A percentile compares a stretch with the other conserved stretches of the same genome.
These are phyloP conservation scores for Aphaenogaster ashmeadi DNA, from an alignment of 1,140 invertebrate genomes.

Conservation along the genomic window DNA sequence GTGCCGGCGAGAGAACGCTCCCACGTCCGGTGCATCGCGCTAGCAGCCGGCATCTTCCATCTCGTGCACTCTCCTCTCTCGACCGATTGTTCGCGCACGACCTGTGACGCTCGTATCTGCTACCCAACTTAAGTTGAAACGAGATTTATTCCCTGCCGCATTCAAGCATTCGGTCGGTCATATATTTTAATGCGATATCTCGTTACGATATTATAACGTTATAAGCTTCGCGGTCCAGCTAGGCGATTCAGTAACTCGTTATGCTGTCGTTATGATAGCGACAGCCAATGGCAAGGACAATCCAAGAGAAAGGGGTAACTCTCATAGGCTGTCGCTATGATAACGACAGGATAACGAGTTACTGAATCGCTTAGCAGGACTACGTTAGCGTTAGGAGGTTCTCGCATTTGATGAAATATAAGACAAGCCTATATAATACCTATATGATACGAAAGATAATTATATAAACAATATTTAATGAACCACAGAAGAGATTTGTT, in stretches of 20 bases:
- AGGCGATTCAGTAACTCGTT: too few species aligned
- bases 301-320: too few species aligned
- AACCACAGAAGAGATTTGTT: too few species aligned
- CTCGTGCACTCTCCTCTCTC: neutral
- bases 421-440: too few species aligned
- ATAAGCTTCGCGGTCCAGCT: constrained; percentile 10
- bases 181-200: constrained; percentile 50
- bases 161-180: neutral
- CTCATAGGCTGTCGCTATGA: too few species aligned
- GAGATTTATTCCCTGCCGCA: constrained; percentile 32
- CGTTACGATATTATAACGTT: neutral
- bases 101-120: constrained; percentile 24
- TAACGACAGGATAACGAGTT: too few species aligned
- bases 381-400: neutral
- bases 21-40: constrained; percentile 27
- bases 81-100: constrained; percentile 30
- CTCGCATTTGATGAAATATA: too few species aligned
- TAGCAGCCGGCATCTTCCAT: constrained; percentile 29
- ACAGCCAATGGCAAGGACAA: too few species aligned
- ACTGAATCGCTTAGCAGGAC: too few species aligned
- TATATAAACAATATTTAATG: too few species aligned
- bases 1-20: constrained; percentile 26
- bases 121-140: constrained; percentile 34
- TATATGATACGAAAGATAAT: too few species aligned
- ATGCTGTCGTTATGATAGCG: too few species aligned